These are phyloP conservation scores for Lamproptera curius DNA, from an alignment of 2,888 invertebrate genomes.

Conservation along the genomic window DNA sequence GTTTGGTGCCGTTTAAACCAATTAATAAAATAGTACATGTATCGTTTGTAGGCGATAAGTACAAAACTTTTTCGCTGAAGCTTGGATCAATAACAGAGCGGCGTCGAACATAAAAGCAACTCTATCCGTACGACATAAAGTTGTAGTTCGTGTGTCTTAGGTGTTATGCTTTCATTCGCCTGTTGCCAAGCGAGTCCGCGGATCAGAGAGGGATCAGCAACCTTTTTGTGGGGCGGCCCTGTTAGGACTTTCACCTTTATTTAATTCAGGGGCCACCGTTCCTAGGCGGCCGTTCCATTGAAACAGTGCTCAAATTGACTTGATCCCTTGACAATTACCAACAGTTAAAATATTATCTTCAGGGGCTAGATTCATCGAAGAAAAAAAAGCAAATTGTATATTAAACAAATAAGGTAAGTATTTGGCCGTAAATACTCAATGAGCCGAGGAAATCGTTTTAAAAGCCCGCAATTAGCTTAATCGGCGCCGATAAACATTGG, in stretches of 20 bases:
- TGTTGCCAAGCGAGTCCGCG: conserved; percentile 65
- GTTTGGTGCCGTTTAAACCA: conserved; percentile 39
- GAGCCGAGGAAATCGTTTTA: not conserved
- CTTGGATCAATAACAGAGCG: conserved; percentile 65
- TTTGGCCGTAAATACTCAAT: too few relatives aligned
- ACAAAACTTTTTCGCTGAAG: conserved; percentile 69
- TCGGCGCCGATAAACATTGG: too few relatives aligned
- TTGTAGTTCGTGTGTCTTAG: conserved; percentile 26
- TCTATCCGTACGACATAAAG: conserved; percentile 24
- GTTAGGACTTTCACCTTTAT: conserved; percentile 57
- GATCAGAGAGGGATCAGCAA: conserved; percentile 55
- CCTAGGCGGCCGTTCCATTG: conserved; percentile 27
- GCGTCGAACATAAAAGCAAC: conserved; percentile 24
- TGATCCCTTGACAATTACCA: too few relatives aligned
- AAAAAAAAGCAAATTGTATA: too few relatives aligned
- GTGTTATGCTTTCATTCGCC: conserved; percentile 54
- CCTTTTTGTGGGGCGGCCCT: conserved; percentile 65
- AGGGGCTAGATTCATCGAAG: too few relatives aligned
- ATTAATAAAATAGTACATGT: conserved; percentile 58
- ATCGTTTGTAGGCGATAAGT: conserved; percentile 64
- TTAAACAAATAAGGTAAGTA: too few relatives aligned
- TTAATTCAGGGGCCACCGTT: conserved; percentile 32
- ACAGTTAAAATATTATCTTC: too few relatives aligned
- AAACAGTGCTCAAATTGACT: too few relatives aligned
- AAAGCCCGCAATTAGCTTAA: not conserved